phyloP scores from a whole-genome alignment of 2,797 vertebrate species.

The Cossypha polioptera region DNA sequence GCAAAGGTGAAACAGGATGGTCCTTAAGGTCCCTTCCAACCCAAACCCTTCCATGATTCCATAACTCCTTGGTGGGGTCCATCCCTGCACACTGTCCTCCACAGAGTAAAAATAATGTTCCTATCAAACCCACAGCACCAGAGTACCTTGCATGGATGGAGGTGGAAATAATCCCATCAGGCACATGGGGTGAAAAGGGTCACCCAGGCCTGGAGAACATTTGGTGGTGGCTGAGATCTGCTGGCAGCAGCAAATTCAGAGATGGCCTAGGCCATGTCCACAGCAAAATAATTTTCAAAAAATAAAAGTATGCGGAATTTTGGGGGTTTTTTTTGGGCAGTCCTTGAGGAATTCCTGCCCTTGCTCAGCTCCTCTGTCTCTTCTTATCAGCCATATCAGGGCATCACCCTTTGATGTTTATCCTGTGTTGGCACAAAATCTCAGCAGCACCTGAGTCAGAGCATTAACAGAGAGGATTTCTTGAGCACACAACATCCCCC shows the following conservation, averaged over 20 bases:
- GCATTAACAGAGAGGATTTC: not conserved
- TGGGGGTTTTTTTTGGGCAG: accelerated
- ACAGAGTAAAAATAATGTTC: accelerated
- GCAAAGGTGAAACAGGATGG: accelerated
- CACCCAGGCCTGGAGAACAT: not conserved
- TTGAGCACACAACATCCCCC: not conserved
- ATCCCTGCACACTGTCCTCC: not conserved
- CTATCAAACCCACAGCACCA: not conserved
- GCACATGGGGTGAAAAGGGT: accelerated
- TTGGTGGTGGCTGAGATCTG: not conserved
- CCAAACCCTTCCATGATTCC: not conserved
- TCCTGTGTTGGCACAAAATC: not conserved
- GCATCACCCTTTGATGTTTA: accelerated
- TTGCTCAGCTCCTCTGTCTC: not conserved
- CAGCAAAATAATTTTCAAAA: not conserved
- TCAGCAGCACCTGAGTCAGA: not conserved
- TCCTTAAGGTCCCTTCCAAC: too few relatives aligned
- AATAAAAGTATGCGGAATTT: not conserved
- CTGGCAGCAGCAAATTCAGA: not conserved
- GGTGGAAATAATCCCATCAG: not conserved
- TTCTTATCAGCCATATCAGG: not conserved
- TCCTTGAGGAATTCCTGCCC: not conserved
- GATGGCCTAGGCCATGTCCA: accelerated
- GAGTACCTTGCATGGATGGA: not conserved
- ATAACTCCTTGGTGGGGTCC: not conserved